Base-by-base conservation (phyloP, 2,888 invertebrate genomes). In the Drosophila siamana region DNA sequence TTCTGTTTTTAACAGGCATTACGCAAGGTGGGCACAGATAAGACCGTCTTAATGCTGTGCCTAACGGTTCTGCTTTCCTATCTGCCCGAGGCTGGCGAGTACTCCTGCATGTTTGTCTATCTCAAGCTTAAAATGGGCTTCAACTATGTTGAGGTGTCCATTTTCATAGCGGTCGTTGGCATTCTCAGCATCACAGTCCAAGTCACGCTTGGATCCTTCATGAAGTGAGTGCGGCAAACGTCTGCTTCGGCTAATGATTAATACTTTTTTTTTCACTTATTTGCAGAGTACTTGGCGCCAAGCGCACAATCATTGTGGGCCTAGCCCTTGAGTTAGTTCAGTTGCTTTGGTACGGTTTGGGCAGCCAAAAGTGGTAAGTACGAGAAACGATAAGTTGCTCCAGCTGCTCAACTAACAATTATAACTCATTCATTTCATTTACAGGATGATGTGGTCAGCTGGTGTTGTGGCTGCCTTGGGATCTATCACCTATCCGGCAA, bases 391-490 rank as follows among this genome's bases (percentile, higher is more conserved):
- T n/a, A n/a, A n/a, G n/a, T n/a, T n/a, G n/a, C n/a, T n/a, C n/a
- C n/a, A n/a, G n/a, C n/a, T n/a, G n/a, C n/a, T n/a, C n/a, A n/a
- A n/a, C n/a, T n/a, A n/a, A n/a, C n/a, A n/a, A n/a, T n/a, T n/a
- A n/a, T n/a, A n/a, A n/a, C n/a, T n/a, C n/a, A n/a, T n/a, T n/a
- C n/a, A n/a, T n/a, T n/a, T n/a, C n/a, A n/a, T n/a, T n/a, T n/a
- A n/a, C n/a, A 96, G 96, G 96, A 98, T 99, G 97, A 99, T 99
- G 98, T 99, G 99, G 99, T 96, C 97, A 38, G 99, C 99, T 8
- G 99, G 99, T 57, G 95, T 98, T 78, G 93, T 99, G 78, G 99
- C 99, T 36, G 98, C 99, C 11, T 94, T 99, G 82, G 98, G 98
- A 70, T 98, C 98, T 78, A 96, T 99, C 84, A 99, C 99, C 3